Conservation (phyloP, 2,888 invertebrate species). For the Leptinotarsa tumamoca region DNA sequence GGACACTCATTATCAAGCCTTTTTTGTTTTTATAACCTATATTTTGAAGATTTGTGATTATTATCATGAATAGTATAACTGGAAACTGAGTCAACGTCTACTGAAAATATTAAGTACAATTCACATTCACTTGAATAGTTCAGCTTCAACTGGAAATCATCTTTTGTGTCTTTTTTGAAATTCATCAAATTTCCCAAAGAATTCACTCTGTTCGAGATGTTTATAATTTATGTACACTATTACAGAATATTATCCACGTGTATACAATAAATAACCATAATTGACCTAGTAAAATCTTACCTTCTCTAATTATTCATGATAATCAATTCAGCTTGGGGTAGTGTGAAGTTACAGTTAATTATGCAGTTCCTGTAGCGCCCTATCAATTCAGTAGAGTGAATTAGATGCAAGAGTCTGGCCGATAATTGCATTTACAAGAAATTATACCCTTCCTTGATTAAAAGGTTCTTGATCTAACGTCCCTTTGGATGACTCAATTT, state of each 20-base stretch:
- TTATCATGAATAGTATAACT: too few relatives aligned
- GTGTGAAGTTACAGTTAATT: constrained; percentile 19
- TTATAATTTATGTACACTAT: too few relatives aligned
- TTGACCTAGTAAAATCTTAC: not conserved
- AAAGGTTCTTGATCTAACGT: not conserved
- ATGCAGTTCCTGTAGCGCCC: constrained; percentile 14
- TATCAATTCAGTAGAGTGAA: not conserved
- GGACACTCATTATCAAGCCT: too few relatives aligned
- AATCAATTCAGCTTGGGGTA: not conserved
- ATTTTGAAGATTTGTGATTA: too few relatives aligned
- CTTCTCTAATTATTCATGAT: constrained; percentile 9
- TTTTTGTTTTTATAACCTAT: too few relatives aligned
- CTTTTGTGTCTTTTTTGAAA: not conserved
- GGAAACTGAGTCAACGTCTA: too few relatives aligned
- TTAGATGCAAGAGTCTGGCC: constrained; percentile 12
- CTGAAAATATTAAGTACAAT: too few relatives aligned
- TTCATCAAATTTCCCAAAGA: not conserved
- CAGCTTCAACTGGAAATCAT: not conserved
- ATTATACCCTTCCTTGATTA: constrained; percentile 2
- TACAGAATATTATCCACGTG: too few relatives aligned
- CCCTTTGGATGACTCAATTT: not conserved
- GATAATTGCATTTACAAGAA: constrained; percentile 13
- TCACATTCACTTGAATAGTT: too few relatives aligned
- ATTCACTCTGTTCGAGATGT: too few relatives aligned
- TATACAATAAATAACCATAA: not conserved